Conservation (phyloP, 2,888 invertebrate genomes). For the Apoda limacodes region DNA sequence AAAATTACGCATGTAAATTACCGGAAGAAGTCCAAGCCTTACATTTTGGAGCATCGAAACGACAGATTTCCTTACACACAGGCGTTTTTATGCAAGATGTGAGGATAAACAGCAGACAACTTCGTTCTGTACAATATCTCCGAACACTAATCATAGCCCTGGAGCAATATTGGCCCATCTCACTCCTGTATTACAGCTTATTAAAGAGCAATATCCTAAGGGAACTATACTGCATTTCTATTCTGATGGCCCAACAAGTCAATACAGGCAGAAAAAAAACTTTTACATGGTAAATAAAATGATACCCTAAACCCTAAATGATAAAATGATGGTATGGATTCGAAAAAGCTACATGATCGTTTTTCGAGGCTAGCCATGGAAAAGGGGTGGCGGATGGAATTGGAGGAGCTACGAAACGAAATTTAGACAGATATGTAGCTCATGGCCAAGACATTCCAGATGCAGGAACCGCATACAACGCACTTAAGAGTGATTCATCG, state of each 20-base stretch:
- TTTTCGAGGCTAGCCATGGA: conserved; percentile 12
- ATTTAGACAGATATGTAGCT: conserved; percentile 7
- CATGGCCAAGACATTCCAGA: conserved; percentile 10
- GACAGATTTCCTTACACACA: conserved; percentile 15
- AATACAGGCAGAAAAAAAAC: conserved; percentile 11
- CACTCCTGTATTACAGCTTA: conserved; percentile 2
- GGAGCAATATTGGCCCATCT: conserved; percentile 10
- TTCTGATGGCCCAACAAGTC: conserved; percentile 10
- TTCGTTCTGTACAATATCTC: too few species aligned
- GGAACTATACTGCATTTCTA: conserved; percentile 8
- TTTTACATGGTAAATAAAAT: conserved; percentile 7
- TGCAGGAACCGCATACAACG: conserved; percentile 3
- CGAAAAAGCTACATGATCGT: conserved; percentile 4
- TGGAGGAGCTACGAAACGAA: conserved; percentile 9
- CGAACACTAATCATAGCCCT: conserved; percentile 6
- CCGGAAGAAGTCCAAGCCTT: conserved; percentile 13
- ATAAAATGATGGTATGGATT: too few species aligned
- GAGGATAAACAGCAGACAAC: too few species aligned
- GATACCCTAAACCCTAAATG: too few species aligned
- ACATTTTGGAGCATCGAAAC: conserved; percentile 14
- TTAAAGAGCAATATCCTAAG: conserved; percentile 1
- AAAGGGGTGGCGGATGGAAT: conserved; percentile 15
- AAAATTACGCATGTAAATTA: conserved; percentile 15
- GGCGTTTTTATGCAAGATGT: too few species aligned
- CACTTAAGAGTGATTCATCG: background rate